Percentiles rank a stretch among this genome's conserved stretches.
These are phyloP conservation scores for Cavia aperea DNA, from an alignment of 2,113 vertebrate genomes.

Conservation along the genomic window DNA sequence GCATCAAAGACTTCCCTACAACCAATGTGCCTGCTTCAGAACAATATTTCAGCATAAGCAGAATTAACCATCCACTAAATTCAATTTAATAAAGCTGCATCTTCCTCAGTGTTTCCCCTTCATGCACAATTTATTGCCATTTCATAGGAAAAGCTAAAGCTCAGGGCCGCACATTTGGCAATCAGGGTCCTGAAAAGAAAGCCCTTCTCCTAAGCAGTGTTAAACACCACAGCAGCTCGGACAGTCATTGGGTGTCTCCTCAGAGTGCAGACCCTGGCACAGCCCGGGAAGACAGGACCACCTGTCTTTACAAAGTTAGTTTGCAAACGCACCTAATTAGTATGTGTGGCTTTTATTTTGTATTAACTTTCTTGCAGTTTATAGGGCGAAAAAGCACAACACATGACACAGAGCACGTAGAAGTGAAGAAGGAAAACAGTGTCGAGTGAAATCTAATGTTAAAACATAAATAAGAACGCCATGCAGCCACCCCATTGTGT, in stretches of 20 bases:
- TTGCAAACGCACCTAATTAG: background rate
- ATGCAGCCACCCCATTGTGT: accelerated
- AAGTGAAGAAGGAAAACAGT: slow-evolving; percentile 19
- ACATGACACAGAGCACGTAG: background rate
- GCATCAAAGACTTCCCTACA: slow-evolving; percentile 54
- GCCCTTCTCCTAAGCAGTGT: slow-evolving; percentile 14
- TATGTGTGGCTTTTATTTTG: background rate
- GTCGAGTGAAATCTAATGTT: background rate
- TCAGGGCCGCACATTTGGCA: background rate
- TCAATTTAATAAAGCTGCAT: slow-evolving; percentile 55
- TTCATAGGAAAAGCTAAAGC: slow-evolving; percentile 42
- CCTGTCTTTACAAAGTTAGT: background rate
- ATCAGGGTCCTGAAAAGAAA: slow-evolving; percentile 34
- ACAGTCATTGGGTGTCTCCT: slow-evolving; percentile 39
- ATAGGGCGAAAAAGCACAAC: background rate
- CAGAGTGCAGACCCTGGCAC: background rate
- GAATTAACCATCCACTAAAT: slow-evolving; percentile 67
- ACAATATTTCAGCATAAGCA: slow-evolving; percentile 59
- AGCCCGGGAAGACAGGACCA: background rate
- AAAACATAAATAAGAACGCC: background rate
- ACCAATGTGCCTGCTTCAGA: slow-evolving; percentile 35
- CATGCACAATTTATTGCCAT: slow-evolving; percentile 62
- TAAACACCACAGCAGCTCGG: slow-evolving; percentile 13
- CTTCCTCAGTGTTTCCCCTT: slow-evolving; percentile 57
- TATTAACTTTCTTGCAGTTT: background rate